Conservation (phyloP, 2,888 invertebrate species). For the Hymenopus coronatus region DNA sequence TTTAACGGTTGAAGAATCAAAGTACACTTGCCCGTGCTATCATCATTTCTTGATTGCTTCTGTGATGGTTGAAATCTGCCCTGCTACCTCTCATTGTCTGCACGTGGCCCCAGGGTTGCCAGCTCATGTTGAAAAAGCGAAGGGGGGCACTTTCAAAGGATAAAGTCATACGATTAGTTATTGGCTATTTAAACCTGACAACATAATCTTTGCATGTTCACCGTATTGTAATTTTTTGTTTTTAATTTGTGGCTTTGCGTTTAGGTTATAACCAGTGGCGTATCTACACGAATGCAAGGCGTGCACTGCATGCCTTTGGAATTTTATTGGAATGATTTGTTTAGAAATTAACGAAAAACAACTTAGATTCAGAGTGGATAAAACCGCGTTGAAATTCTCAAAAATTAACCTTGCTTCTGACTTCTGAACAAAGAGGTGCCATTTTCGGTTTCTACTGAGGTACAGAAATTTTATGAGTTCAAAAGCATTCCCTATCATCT, state of each 20-base stretch:
- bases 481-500: too few relatives aligned
- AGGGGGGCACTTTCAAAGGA: background rate
- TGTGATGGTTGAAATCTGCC: background rate
- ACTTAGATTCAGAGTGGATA: too few relatives aligned
- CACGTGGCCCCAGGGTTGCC: background rate
- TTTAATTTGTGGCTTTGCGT: background rate
- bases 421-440: too few relatives aligned
- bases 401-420: too few relatives aligned
- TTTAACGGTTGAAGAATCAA: conserved; percentile 14
- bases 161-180: conserved; percentile 2
- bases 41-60: conserved; percentile 13
- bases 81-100: background rate
- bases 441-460: too few relatives aligned
- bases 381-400: too few relatives aligned
- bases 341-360: too few relatives aligned
- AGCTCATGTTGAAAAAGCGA: background rate
- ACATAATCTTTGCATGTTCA: background rate
- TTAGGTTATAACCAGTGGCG: background rate
- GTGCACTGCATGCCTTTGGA: too few relatives aligned
- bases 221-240: background rate
- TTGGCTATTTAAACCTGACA: conserved; percentile 19
- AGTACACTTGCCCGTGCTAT: background rate
- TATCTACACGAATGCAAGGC: too few relatives aligned
- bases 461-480: too few relatives aligned
- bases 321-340: too few relatives aligned